These are phyloP conservation scores for Phalacrocorax carbo DNA, from an alignment of 2,113 vertebrate genomes.

Conservation along the genomic window DNA sequence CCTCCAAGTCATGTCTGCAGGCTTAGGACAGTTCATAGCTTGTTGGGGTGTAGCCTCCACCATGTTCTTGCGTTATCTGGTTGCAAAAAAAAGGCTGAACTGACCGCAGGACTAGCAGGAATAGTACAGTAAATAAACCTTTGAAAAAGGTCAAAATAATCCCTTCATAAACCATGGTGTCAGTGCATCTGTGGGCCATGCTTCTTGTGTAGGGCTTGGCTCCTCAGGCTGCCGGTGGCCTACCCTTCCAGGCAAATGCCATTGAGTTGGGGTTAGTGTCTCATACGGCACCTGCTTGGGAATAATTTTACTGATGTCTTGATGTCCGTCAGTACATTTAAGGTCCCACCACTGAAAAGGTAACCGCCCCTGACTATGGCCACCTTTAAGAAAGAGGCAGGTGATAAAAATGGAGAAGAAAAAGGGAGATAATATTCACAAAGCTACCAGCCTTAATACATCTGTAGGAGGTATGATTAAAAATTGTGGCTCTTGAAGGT, in stretches of 20 bases:
- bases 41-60: not conserved
- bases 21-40: not conserved
- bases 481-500: not conserved
- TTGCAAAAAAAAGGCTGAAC: not conserved
- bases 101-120: not conserved
- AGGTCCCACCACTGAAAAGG: not conserved
- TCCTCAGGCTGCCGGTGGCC: not conserved
- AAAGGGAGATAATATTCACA: not conserved
- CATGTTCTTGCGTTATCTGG: not conserved
- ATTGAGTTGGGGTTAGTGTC: not conserved
- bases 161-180: not conserved
- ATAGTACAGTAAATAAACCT: not conserved
- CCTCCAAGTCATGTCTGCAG: not conserved
- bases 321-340: fast-evolving
- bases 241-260: not conserved
- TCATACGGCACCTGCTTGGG: fast-evolving
- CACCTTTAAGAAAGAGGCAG: not conserved
- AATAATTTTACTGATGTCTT: not conserved
- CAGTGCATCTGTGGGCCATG: not conserved
- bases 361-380: not conserved
- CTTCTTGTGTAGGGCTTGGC: not conserved
- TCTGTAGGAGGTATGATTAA: not conserved
- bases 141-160: not conserved
- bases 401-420: not conserved
- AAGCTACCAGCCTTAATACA: not conserved